phyloP scores from a whole-genome alignment of 1,140 invertebrate species.

The Aphis craccivora region DNA sequence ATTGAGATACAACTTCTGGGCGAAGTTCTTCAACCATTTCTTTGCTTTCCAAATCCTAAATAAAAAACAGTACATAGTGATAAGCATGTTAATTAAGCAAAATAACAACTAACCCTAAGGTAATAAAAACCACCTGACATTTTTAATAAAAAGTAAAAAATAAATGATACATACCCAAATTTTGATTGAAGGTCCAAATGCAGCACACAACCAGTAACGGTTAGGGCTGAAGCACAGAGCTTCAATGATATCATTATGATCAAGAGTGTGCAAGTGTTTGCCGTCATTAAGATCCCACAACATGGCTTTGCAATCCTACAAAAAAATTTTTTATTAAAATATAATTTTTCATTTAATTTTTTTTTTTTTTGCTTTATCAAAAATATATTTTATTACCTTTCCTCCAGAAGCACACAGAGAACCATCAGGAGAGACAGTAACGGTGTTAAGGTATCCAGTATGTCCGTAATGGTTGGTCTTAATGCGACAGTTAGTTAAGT shows the following conservation, averaged over 20 bases:
- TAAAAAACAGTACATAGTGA: constrained; percentile 59
- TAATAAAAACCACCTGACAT: neutral
- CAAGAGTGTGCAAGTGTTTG: constrained; percentile 98
- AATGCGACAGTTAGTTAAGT: constrained; percentile 97
- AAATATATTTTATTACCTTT: constrained; percentile 69
- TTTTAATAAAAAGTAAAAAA: neutral
- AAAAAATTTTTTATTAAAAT: neutral
- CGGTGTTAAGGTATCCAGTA: constrained; percentile 96
- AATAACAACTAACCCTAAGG: neutral
- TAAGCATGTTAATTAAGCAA: constrained; percentile 64
- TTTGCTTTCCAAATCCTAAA: constrained; percentile 96
- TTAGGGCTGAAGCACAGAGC: constrained; percentile 99
- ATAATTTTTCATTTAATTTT: neutral
- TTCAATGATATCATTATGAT: constrained; percentile 98
- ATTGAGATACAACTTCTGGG: constrained; percentile 83
- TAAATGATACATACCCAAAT: constrained; percentile 81
- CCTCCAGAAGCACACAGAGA: constrained; percentile 99
- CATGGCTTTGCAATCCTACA: constrained; percentile 96
- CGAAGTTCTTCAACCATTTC: constrained; percentile 98
- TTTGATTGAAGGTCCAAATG: constrained; percentile 98
- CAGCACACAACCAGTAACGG: constrained; percentile 99
- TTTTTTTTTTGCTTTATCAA: neutral
- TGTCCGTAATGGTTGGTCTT: constrained; percentile 99
- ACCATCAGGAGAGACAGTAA: constrained; percentile 99
- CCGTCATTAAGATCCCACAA: constrained; percentile 99